phyloP scores from a whole-genome alignment of 2,113 vertebrate genomes.

The Psilopsiagon aurifrons region DNA sequence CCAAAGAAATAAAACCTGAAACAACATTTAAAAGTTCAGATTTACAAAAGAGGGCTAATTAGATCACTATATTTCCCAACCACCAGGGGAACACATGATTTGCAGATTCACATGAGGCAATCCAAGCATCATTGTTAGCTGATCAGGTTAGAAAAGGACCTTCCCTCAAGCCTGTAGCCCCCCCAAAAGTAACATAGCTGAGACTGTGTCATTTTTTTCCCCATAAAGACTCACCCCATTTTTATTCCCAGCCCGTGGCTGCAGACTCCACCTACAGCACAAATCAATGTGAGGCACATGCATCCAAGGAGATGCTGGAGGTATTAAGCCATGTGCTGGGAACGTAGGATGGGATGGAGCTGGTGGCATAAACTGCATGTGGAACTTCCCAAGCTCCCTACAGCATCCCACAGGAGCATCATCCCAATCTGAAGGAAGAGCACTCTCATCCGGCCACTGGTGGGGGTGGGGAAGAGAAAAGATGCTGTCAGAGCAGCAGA shows the following conservation, averaged over 20 bases:
- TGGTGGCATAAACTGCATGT: background rate
- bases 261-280: background rate
- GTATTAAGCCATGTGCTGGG: background rate
- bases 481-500: background rate
- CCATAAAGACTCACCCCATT: background rate
- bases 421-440: background rate
- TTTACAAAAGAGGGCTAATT: background rate
- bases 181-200: background rate
- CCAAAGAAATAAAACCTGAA: background rate
- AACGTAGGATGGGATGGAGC: rapidly evolving
- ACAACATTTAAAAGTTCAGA: background rate
- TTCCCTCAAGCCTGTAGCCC: background rate
- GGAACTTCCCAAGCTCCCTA: background rate
- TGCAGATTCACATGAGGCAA: background rate
- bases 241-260: background rate
- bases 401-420: background rate
- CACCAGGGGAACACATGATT: background rate
- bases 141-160: background rate
- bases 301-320: background rate
- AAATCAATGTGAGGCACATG: background rate
- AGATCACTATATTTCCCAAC: background rate
- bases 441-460: background rate
- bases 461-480: background rate
- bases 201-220: rapidly evolving
- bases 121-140: background rate